Percentiles rank a stretch among this genome's conserved stretches.
phyloP scores from a whole-genome alignment of 1,140 invertebrate species.

The Drosophila asahinai region DNA sequence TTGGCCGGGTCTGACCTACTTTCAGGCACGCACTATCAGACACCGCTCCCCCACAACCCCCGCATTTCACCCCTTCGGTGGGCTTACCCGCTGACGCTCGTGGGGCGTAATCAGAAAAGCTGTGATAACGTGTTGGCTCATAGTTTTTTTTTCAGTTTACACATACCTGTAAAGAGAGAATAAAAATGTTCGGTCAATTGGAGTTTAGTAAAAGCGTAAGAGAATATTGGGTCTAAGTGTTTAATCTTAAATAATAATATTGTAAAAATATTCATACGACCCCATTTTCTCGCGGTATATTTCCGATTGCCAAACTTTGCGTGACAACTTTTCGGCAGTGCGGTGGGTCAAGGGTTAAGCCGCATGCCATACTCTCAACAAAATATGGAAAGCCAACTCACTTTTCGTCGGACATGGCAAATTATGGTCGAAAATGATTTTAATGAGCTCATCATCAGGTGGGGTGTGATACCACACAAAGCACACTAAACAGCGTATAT shows the following conservation, averaged over 20 bases:
- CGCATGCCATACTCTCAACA: constrained; percentile 24
- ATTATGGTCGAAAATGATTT: constrained; percentile 58
- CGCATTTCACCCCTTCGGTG: constrained; percentile 6
- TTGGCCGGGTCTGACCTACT: constrained; percentile 49
- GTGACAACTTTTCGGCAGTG: constrained; percentile 9
- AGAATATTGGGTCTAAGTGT: too few relatives aligned
- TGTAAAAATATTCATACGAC: not conserved
- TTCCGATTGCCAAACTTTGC: constrained; percentile 24
- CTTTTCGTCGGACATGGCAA: constrained; percentile 18
- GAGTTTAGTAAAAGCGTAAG: not conserved
- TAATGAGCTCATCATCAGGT: constrained; percentile 66
- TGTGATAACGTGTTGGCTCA: constrained; percentile 34
- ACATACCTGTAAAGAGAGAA: constrained; percentile 52
- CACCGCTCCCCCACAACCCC: not conserved
- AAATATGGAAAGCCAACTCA: constrained; percentile 40
- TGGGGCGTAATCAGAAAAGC: constrained; percentile 33
- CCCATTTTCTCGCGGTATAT: constrained; percentile 2
- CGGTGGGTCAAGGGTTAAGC: constrained; percentile 30
- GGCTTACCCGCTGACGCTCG: constrained; percentile 56
- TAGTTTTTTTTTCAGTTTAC: constrained; percentile 10
- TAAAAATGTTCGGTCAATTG: constrained; percentile 13
- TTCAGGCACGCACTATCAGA: constrained; percentile 51
- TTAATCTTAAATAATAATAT: not conserved
- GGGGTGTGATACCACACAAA: constrained; percentile 24
- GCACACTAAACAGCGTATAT: not conserved